Evolutionary conservation across 1,140 invertebrate genomes (phyloP), one percentile per base, ranked within the genome.

Genomic region (Drosophila santomea): DNA sequence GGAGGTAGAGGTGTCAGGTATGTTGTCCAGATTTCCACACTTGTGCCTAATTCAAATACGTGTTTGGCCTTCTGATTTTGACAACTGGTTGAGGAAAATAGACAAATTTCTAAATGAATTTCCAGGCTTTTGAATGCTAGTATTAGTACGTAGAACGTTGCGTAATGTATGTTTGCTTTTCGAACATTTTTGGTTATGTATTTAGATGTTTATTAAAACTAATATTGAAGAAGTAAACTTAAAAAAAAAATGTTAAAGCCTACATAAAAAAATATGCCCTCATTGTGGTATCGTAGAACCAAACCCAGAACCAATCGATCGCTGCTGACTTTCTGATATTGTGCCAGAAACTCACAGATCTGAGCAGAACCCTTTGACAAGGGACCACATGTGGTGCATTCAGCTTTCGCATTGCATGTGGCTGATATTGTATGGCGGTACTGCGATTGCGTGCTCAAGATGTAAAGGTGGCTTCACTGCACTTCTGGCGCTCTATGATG

Each of bases 31-130:
- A 36, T 56, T 68, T 72, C 45, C 60, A 44, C 54, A 50, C 36
- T 57, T 71, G 28, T 72, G 47, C 52, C 55, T 67, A 80, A 77
- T 68, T 77, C 61, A 69, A 67, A 64, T 50, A 36, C 66, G 63
- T 61, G 43, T 50, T 61, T 50, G 45, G 8, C 25, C 17, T 17
- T 47, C 62, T 80, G 81, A 62, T 48, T 74, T 69, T 77, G 59
- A 85, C 66, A 85, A 61, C 54, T 51, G 59, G 48, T 52, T 54
- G 3, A 10, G 20, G 10, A 36, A 58, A 15, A 20, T 38, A n/a
- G 8, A 36, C 15, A 5, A 25, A 57, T 41, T 43, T 11, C 17
- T 12, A 56, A 75, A 83, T 62, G 61, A 74, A 61, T 48, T 56
- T 54, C 38, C 28, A 11, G 20, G 7, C 14, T 11, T 32, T n/a